Evolutionary conservation across 92 coral and sea anemone species (phyloP).

Genomic region (Porites lobata): DNA sequence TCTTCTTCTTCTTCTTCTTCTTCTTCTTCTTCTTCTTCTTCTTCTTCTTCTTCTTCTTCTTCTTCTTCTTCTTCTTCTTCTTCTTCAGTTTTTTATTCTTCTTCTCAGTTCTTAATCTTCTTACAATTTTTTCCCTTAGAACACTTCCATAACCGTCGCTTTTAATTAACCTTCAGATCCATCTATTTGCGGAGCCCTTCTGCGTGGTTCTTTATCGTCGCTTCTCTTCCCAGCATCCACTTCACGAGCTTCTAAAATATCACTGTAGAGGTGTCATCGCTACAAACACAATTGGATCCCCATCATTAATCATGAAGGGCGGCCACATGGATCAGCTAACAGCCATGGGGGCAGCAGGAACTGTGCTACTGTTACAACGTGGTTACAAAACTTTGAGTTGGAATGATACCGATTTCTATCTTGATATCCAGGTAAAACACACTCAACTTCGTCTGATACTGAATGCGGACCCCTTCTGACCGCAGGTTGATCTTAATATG

Average conservation of each 20-base stretch:
- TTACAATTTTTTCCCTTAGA: neutral
- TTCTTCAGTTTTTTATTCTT: too few relatives aligned
- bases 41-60: too few relatives aligned
- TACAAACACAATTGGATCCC: slow-evolving; percentile 78
- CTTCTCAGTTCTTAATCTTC: neutral
- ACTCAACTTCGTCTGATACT: neutral
- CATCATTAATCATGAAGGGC: slow-evolving; percentile 57
- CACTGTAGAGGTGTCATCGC: slow-evolving; percentile 82
- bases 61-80: too few relatives aligned
- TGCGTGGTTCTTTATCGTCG: slow-evolving; percentile 71
- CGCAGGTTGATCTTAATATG: too few relatives aligned
- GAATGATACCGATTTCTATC: slow-evolving; percentile 83
- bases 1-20: too few relatives aligned
- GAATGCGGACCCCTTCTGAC: neutral
- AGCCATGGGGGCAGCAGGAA: slow-evolving; percentile 81
- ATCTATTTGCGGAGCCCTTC: slow-evolving; percentile 68
- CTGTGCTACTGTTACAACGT: slow-evolving; percentile 54
- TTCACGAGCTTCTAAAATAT: slow-evolving; percentile 65
- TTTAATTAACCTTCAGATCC: slow-evolving; percentile 34
- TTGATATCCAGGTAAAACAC: slow-evolving; percentile 67
- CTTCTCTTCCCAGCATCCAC: slow-evolving; percentile 72
- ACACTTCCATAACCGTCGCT: too few relatives aligned
- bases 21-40: neutral
- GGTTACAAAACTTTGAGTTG: slow-evolving; percentile 72
- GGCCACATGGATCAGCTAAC: slow-evolving; percentile 77